Percentiles rank a stretch among this genome's conserved stretches.
These are phyloP conservation scores for Flexamia atlantica DNA, from an alignment of 2,888 invertebrate species.

Conservation along the genomic window DNA sequence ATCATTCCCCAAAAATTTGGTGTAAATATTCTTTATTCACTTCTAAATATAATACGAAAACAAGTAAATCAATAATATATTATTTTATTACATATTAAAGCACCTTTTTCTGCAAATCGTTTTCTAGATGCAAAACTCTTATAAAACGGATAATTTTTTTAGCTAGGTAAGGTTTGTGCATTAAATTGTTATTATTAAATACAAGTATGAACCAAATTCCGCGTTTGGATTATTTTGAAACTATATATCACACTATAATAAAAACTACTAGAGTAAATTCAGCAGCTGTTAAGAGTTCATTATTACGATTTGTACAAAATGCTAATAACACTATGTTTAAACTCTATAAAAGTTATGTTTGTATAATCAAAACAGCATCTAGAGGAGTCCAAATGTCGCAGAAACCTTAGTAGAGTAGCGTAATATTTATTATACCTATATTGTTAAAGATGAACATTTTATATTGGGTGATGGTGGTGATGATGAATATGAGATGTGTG, in stretches of 20 bases:
- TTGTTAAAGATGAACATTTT: not conserved
- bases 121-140: slow-evolving; percentile 39
- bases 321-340: slow-evolving; percentile 37
- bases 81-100: slow-evolving; percentile 35
- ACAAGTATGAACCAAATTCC: slow-evolving; percentile 6
- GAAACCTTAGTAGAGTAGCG: slow-evolving; percentile 30
- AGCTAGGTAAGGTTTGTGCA: slow-evolving; percentile 22
- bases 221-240: not conserved
- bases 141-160: slow-evolving; percentile 23
- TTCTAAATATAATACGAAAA: not conserved
- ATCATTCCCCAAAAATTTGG: not conserved
- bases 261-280: slow-evolving; percentile 18
- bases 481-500: no score
- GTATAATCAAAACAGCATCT: slow-evolving; percentile 45
- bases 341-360: slow-evolving; percentile 36
- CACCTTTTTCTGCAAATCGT: slow-evolving; percentile 16
- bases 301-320: slow-evolving; percentile 43
- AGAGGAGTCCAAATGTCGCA: slow-evolving; percentile 21
- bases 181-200: slow-evolving; percentile 10
- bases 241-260: slow-evolving; percentile 40
- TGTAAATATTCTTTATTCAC: not conserved
- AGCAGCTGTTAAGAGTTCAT: not conserved
- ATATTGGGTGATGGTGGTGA: not conserved
- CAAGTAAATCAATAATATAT: not conserved
- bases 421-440: slow-evolving; percentile 38